Evolutionary conservation across 2,888 invertebrate species (phyloP).

Genomic region (Druceiella hillmani): DNA sequence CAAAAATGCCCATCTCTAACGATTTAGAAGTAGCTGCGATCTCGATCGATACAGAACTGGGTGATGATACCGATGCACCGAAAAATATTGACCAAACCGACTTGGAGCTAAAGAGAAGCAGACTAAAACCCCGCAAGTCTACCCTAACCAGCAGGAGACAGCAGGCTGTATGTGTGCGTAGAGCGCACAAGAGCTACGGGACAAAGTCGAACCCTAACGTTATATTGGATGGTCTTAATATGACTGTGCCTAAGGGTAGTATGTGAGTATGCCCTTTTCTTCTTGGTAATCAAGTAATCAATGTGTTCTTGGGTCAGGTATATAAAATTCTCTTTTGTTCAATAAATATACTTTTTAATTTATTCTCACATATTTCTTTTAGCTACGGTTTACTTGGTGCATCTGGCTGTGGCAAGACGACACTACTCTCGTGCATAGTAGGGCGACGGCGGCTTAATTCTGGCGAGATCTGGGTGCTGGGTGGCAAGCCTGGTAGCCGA

Average conservation of each 20-base stretch:
- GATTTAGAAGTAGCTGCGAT: too few relatives aligned
- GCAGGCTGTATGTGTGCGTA: conserved; percentile 78
- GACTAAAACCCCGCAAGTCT: too few relatives aligned
- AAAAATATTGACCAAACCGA: too few relatives aligned
- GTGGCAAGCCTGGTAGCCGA: conserved; percentile 73
- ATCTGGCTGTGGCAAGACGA: conserved; percentile 89
- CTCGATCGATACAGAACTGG: too few relatives aligned
- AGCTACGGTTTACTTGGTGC: conserved; percentile 87
- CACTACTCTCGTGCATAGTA: conserved; percentile 79
- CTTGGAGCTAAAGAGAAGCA: too few relatives aligned
- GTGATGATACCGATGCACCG: too few relatives aligned
- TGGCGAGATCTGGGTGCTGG: conserved; percentile 82
- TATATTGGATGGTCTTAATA: conserved; percentile 81
- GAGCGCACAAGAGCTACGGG: conserved; percentile 83
- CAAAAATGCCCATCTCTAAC: too few relatives aligned
- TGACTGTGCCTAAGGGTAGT: conserved; percentile 86
- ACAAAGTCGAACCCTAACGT: conserved; percentile 70
- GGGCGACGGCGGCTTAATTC: conserved; percentile 73
- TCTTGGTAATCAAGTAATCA: too few relatives aligned
- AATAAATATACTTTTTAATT: not conserved
- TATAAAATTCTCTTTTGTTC: not conserved
- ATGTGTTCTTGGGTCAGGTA: too few relatives aligned
- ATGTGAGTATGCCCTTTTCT: conserved; percentile 60
- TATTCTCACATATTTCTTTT: too few relatives aligned
- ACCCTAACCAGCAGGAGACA: conserved; percentile 66